Evolutionary conservation across 64 coral and sea anemone species (phyloP).

Genomic region (Montipora foliosa): DNA sequence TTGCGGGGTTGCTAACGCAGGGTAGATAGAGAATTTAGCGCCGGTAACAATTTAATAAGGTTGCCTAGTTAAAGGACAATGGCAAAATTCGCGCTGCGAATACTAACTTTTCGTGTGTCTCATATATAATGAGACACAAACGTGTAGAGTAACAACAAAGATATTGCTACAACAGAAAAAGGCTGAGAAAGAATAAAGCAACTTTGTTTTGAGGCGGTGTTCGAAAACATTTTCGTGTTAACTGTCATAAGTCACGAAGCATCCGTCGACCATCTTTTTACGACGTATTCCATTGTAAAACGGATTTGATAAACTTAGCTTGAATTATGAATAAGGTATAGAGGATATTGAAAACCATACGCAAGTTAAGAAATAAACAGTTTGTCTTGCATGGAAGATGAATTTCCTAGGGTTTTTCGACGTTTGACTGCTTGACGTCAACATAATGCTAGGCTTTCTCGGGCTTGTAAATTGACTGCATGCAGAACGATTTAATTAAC

Average conservation of each 20-base stretch:
- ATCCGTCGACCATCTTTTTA: too few species aligned
- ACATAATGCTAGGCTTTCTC: background rate
- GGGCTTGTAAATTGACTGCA: background rate
- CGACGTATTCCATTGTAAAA: too few species aligned
- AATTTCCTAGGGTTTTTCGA: background rate
- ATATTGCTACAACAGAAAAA: background rate
- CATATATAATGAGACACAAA: slow-evolving; percentile 33
- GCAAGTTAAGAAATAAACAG: too few species aligned
- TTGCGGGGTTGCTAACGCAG: background rate
- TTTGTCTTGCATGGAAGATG: too few species aligned
- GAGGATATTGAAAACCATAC: too few species aligned
- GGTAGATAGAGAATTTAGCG: background rate
- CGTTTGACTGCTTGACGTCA: slow-evolving; percentile 24
- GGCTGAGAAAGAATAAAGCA: background rate
- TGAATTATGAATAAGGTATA: too few species aligned
- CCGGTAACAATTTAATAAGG: background rate
- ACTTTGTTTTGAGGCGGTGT: background rate
- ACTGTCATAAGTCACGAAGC: too few species aligned
- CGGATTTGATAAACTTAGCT: too few species aligned
- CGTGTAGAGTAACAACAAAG: background rate
- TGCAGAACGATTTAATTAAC: slow-evolving; percentile 5
- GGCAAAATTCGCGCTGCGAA: background rate
- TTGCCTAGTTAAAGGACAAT: slow-evolving; percentile 3
- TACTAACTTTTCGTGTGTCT: background rate
- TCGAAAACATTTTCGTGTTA: too few species aligned